Conservation (phyloP, 2,113 vertebrate species). For the Rafetus swinhoei region DNA sequence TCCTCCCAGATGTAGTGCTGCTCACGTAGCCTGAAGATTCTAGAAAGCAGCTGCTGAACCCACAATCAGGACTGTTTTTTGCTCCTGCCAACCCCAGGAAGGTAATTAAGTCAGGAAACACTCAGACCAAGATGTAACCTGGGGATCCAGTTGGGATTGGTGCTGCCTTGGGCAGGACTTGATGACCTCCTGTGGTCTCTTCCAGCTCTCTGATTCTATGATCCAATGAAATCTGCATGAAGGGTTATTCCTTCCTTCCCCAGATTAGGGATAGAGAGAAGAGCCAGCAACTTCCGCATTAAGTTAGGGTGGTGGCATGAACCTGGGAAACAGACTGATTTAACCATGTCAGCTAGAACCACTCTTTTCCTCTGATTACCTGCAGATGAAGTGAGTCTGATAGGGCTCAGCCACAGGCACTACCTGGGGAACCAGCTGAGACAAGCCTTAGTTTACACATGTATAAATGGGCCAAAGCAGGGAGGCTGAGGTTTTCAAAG, state of each 20-base stretch:
- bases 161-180: too few species aligned
- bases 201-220: too few species aligned
- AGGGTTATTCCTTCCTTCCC: neutral
- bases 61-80: neutral
- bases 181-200: too few species aligned
- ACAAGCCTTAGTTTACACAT: neutral
- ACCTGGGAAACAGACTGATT: neutral
- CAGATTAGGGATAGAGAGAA: neutral
- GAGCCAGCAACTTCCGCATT: neutral
- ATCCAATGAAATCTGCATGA: neutral
- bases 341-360: neutral
- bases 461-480: neutral
- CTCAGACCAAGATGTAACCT: neutral
- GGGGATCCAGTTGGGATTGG: neutral
- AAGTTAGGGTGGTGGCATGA: neutral
- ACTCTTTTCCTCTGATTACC: neutral
- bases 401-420: neutral
- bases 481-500: neutral
- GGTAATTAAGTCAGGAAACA: neutral
- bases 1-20: neutral
- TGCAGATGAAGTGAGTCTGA: neutral
- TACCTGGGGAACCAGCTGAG: neutral
- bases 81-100: neutral
- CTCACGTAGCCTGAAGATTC: neutral
- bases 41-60: neutral